Percentiles rank a stretch among this genome's conserved stretches.
These are phyloP conservation scores for Myocastor coypus DNA, from an alignment of 2,113 vertebrate species.

Conservation along the genomic window DNA sequence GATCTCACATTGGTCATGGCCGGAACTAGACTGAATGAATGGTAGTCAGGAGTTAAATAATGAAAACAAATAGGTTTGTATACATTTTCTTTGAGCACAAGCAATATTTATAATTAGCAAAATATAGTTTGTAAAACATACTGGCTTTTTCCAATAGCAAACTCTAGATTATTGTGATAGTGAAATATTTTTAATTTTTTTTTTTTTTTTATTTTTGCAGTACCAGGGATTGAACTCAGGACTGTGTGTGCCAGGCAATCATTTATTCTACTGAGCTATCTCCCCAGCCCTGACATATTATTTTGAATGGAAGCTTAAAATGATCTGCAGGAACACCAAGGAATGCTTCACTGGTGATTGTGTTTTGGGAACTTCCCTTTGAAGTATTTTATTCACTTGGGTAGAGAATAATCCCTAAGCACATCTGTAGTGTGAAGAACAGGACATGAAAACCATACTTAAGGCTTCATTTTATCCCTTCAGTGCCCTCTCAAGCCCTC, in stretches of 20 bases:
- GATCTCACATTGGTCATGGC: background rate
- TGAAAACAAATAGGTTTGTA: background rate
- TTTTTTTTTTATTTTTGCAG: too few species aligned
- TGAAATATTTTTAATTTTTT: background rate
- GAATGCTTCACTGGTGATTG: background rate
- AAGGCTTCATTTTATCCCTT: background rate
- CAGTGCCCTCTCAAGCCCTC: background rate
- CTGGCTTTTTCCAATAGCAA: background rate
- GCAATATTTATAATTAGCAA: constrained; percentile 11
- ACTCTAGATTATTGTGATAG: constrained; percentile 14
- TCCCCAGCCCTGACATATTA: too few species aligned
- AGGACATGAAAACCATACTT: background rate
- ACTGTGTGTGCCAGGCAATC: too few species aligned
- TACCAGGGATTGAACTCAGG: too few species aligned
- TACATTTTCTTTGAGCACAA: background rate
- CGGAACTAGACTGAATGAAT: background rate
- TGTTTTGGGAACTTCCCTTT: constrained; percentile 25
- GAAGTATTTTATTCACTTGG: constrained; percentile 44
- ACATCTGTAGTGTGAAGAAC: constrained; percentile 21
- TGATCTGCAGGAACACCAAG: background rate
- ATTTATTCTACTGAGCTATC: too few species aligned
- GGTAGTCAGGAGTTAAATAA: background rate
- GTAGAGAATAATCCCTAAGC: background rate
- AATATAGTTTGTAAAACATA: background rate
- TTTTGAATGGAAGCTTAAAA: constrained; percentile 30